Evolutionary conservation across 2,888 invertebrate genomes (phyloP), one percentile per base, ranked within the genome.

Genomic region (Ormyrus nitidulus): DNA sequence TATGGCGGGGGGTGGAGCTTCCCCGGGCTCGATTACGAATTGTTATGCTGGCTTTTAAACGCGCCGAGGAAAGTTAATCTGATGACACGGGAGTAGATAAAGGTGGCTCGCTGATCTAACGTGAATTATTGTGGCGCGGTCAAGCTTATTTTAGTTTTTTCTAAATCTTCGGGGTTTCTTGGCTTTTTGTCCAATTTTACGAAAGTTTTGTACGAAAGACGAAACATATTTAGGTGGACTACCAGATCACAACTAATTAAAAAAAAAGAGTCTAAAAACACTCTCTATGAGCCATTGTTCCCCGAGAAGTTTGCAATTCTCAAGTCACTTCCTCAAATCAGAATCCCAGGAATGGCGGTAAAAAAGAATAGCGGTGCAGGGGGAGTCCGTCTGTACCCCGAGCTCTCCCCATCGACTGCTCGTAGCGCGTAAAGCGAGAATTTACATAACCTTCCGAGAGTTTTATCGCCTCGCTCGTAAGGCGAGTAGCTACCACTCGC

Each of bases 381-480:
- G 10, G 64, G 46, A 48, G 48, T 56, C n/a, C 49, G 54, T 53
- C 11, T 5, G 51, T 48, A 19, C 56, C 34, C 51, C 19, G 54
- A 44, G 71, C 34, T 11, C 51, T 68, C 51, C 13, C 53, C 51
- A 49, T 59, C 58, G 49, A 34, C 13, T 65, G 10, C 11, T n/a
- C 68, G 44, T 51, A 8, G 74, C 65, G 53, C 34, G 81, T 79
- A 77, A 79, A 77, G 61, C 70, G 72, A 71, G 66, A 82, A 82
- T 82, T 82, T 82, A 82, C 79, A 82, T 82, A 79, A 79, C 54
- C 79, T 77, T 77, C 64, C 65, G 44, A 59, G 19, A 71, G 74
- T 82, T 82, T 82, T 82, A 82, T 82, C 79, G 77, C 68, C 61
- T 46, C 49, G 76, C 75, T 81, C 79, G 79, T 81, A 79, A 81